Conservation (phyloP, 2,797 vertebrate genomes). For the Sandelia bainsii region DNA sequence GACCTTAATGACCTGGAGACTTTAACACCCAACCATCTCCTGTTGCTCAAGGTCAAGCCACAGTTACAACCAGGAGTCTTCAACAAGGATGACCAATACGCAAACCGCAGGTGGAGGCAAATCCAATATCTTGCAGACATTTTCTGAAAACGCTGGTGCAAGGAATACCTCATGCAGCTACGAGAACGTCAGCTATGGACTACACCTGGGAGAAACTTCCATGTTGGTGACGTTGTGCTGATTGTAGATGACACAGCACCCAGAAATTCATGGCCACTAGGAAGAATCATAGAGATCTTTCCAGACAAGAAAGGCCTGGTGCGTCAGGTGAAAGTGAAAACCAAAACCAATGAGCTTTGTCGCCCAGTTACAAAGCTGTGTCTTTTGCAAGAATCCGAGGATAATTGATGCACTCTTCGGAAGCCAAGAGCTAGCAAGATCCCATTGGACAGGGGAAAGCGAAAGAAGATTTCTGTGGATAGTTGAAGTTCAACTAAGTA, state of each 20-base stretch:
- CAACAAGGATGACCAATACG: no score
- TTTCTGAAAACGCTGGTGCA: conserved; percentile 36
- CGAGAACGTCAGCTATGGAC: conserved; percentile 22
- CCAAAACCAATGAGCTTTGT: conserved; percentile 10
- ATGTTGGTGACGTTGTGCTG: conserved; percentile 6
- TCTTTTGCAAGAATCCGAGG: not conserved
- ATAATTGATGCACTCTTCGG: not conserved
- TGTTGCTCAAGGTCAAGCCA: no score
- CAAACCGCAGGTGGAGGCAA: no score
- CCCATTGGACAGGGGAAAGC: not conserved
- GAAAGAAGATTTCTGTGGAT: not conserved
- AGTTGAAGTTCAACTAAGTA: not conserved
- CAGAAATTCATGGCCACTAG: conserved; percentile 34
- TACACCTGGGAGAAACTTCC: not conserved
- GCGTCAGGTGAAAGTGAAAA: conserved; percentile 10
- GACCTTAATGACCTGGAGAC: no score
- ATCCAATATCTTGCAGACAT: no score
- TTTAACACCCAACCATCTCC: no score
- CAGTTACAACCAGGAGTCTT: no score
- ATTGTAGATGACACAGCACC: conserved; percentile 18
- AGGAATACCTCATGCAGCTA: conserved; percentile 26
- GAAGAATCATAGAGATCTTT: not conserved
- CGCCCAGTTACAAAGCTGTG: not conserved
- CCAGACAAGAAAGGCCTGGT: conserved; percentile 5
- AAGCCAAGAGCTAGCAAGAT: no score